Evolutionary conservation across 2,113 vertebrate genomes (phyloP).

Genomic region (Lonchura striata): DNA sequence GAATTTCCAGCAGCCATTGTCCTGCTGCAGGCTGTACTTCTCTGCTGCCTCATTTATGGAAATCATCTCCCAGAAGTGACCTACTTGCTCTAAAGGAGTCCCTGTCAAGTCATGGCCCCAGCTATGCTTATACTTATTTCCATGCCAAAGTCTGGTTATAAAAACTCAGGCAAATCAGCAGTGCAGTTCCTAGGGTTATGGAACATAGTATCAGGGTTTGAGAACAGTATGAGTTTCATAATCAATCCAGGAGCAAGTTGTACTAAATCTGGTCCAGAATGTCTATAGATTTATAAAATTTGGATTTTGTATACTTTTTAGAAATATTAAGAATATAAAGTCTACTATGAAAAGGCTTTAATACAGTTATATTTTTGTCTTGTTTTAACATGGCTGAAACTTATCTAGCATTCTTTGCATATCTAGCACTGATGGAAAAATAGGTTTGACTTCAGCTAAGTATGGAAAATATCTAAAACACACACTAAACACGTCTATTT

Average conservation of each 20-base stretch:
- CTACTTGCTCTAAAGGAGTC: neutral
- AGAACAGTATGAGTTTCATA: neutral
- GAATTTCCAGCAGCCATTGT: neutral
- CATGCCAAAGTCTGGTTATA: neutral
- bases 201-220: neutral
- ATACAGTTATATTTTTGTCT: neutral
- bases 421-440: neutral
- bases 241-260: neutral
- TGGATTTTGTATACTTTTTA: neutral
- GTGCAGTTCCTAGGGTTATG: neutral
- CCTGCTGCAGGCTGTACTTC: accelerated
- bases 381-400: neutral
- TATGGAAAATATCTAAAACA: neutral
- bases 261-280: neutral
- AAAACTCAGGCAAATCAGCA: neutral
- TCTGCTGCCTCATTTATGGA: neutral
- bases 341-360: neutral
- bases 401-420: neutral
- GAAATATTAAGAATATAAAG: neutral
- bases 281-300: neutral
- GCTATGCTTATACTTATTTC: neutral
- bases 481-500: neutral
- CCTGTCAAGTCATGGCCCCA: neutral
- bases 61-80: neutral
- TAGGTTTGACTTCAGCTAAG: neutral